phyloP scores from a whole-genome alignment of 2,797 vertebrate genomes.

The Karalla daura region DNA sequence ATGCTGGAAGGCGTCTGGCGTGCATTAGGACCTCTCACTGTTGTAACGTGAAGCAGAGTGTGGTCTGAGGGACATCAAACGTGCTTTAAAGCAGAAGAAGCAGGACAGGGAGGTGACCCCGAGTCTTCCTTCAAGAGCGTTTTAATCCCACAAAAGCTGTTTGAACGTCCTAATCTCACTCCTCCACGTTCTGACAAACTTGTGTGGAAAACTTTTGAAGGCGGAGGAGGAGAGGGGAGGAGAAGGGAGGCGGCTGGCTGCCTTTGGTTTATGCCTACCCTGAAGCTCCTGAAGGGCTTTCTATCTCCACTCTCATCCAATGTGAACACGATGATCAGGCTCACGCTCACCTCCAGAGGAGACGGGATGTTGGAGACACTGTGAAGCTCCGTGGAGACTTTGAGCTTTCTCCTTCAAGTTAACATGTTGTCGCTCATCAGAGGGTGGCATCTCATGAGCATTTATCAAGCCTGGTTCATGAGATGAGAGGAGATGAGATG shows the following conservation, averaged over 20 bases:
- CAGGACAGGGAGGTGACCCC: slow-evolving; percentile 15
- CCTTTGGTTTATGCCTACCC: neutral
- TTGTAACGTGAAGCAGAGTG: slow-evolving; percentile 43
- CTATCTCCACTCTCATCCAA: neutral
- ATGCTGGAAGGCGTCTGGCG: slow-evolving; percentile 40
- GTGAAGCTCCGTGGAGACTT: neutral
- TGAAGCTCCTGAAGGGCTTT: neutral
- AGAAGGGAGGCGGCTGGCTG: neutral
- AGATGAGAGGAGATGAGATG: too few relatives aligned
- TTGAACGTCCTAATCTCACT: slow-evolving; percentile 5
- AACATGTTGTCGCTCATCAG: neutral
- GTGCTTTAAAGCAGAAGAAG: slow-evolving; percentile 31
- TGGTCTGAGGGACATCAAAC: slow-evolving; percentile 36
- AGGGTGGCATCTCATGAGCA: neutral
- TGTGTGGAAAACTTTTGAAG: neutral
- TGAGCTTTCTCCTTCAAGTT: neutral
- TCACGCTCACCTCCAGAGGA: too few relatives aligned
- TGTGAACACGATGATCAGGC: neutral
- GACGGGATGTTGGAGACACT: too few relatives aligned
- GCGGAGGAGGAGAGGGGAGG: neutral
- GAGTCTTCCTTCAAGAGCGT: neutral
- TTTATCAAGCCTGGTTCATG: neutral
- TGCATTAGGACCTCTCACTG: slow-evolving; percentile 46
- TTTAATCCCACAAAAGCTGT: slow-evolving; percentile 6
- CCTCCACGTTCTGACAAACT: neutral